Evolutionary conservation across 1,140 invertebrate genomes (phyloP).

Genomic region (Stenopsyche tienmushanensis): DNA sequence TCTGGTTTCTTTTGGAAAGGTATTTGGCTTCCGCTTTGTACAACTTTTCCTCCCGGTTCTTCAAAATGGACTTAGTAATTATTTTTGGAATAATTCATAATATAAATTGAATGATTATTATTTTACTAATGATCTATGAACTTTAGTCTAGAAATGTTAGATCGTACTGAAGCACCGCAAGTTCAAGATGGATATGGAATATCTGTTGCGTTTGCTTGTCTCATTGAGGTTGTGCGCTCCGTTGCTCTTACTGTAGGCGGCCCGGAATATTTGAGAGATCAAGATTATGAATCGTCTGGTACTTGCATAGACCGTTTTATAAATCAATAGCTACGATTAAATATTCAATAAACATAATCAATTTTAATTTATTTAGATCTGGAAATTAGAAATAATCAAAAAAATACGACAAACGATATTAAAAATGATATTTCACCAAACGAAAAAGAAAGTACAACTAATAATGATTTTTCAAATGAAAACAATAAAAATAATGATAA

Average conservation of each 20-base stretch:
- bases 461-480: neutral
- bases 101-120: conserved; percentile 4
- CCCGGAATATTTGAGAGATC: conserved; percentile 50
- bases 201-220: conserved; percentile 88
- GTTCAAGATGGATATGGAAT: conserved; percentile 95
- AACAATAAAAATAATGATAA: conserved; percentile 36
- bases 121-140: conserved; percentile 37
- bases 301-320: conserved; percentile 17
- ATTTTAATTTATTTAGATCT: conserved; percentile 27
- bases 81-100: neutral
- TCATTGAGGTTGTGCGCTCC: conserved; percentile 85
- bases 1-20: conserved; percentile 91
- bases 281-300: conserved; percentile 46
- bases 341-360: neutral
- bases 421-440: conserved; percentile 16
- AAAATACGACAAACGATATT: conserved; percentile 24
- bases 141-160: conserved; percentile 89
- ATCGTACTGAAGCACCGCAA: conserved; percentile 89
- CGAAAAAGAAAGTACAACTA: conserved; percentile 13
- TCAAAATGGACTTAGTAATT: conserved; percentile 82
- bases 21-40: conserved; percentile 85
- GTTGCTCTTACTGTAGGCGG: conserved; percentile 70
- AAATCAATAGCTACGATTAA: too few relatives aligned
- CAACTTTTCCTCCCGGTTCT: conserved; percentile 80
- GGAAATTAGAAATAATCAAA: conserved; percentile 38